These are phyloP conservation scores for Diploptera punctata DNA, from an alignment of 2,888 invertebrate genomes.

Conservation along the genomic window DNA sequence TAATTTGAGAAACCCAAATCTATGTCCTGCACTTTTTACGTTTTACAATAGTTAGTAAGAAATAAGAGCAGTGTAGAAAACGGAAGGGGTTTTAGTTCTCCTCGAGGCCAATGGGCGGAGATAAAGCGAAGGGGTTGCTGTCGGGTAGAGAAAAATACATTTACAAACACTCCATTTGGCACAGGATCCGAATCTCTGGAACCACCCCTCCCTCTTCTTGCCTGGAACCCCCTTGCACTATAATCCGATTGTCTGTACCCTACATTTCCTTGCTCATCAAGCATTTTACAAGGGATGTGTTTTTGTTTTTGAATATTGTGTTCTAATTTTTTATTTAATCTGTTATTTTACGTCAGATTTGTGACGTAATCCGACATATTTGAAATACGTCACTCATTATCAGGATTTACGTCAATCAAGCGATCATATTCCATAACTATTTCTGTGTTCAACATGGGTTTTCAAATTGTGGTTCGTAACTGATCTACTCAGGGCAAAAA, in stretches of 20 bases:
- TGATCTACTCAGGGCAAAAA: no score
- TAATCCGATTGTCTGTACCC: conserved; percentile 29
- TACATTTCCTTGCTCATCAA: background rate
- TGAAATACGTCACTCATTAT: background rate
- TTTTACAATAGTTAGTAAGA: no score
- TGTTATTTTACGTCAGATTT: no score
- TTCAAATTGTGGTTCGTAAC: background rate
- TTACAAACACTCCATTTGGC: conserved; percentile 34
- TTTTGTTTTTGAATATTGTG: background rate
- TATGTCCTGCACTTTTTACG: no score
- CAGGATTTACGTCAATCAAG: background rate
- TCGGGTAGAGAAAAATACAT: conserved; percentile 25
- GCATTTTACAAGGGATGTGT: background rate
- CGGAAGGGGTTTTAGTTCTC: no score
- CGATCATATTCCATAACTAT: background rate
- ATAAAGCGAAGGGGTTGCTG: no score
- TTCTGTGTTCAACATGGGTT: background rate
- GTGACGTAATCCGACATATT: background rate
- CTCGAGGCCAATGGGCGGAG: no score
- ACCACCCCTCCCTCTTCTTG: background rate
- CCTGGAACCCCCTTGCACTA: background rate
- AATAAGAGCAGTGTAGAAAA: no score
- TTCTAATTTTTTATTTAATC: no score
- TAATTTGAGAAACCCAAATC: no score
- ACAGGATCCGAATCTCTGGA: conserved; percentile 22